phyloP scores from a whole-genome alignment of 2,888 invertebrate species.

The Malachius bipustulatus region DNA sequence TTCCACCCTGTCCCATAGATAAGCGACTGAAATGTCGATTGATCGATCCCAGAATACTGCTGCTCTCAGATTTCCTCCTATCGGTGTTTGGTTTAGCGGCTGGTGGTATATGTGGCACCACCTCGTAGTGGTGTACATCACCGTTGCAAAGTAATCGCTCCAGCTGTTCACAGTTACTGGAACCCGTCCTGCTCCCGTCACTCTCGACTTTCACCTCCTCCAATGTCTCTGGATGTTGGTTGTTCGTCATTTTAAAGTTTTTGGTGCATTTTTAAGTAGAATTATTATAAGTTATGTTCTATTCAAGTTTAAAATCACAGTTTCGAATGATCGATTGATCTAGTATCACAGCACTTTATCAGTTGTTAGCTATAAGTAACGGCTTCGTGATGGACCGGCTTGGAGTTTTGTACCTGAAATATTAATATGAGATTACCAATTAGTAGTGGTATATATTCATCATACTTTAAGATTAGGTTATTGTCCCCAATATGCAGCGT shows the following conservation, averaged over 20 bases:
- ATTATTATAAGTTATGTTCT: no score
- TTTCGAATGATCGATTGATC: background rate
- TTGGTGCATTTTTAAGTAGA: no score
- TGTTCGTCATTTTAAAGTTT: constrained; percentile 27
- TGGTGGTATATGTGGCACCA: constrained; percentile 13
- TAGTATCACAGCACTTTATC: constrained; percentile 3
- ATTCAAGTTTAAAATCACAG: constrained; percentile 1
- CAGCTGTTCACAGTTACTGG: constrained; percentile 18
- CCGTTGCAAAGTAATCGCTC: constrained; percentile 20
- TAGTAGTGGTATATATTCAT: no score
- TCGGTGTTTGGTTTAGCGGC: constrained; percentile 10
- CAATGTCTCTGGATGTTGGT: constrained; percentile 22
- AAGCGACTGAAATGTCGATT: constrained; percentile 40
- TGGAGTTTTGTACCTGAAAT: no score
- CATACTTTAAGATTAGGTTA: no score
- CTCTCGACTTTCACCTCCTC: constrained; percentile 23
- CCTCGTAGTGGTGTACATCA: constrained; percentile 14
- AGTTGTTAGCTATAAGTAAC: no score
- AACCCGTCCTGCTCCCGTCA: constrained; percentile 13
- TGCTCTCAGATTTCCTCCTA: constrained; percentile 29
- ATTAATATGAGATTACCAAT: no score
- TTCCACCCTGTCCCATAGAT: constrained; percentile 38
- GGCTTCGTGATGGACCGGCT: no score
- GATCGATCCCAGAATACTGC: constrained; percentile 42
- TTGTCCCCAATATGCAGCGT: no score